Evolutionary conservation across 2,113 vertebrate species (phyloP).

Genomic region (Suncus etruscus): DNA sequence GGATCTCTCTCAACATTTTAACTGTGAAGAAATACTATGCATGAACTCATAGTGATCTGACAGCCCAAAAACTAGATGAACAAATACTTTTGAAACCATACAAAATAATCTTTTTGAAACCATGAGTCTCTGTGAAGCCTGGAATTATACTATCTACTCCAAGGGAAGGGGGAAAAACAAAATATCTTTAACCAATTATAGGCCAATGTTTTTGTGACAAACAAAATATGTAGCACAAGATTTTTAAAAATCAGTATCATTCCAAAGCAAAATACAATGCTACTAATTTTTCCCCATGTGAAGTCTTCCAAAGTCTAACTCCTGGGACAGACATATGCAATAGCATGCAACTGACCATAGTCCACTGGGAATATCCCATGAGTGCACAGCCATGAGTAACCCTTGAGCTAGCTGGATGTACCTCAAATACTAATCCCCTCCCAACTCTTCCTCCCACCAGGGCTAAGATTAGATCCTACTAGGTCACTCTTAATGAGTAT

Average conservation of each 20-base stretch:
- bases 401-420: too few relatives aligned
- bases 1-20: slow-evolving; percentile 9
- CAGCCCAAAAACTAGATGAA: background rate
- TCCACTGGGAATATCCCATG: too few relatives aligned
- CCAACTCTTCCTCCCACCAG: too few relatives aligned
- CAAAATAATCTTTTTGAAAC: slow-evolving; percentile 7
- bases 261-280: background rate
- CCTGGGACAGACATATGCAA: too few relatives aligned
- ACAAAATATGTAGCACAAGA: background rate
- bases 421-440: too few relatives aligned
- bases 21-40: slow-evolving; percentile 10
- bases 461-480: background rate
- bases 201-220: background rate
- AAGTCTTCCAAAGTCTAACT: background rate
- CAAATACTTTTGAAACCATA: background rate
- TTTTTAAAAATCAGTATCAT: background rate
- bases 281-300: background rate
- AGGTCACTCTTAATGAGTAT: background rate
- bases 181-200: background rate
- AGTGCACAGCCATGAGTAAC: too few relatives aligned
- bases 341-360: too few relatives aligned
- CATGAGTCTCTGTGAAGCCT: background rate
- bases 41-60: background rate
- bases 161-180: background rate
- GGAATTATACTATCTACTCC: background rate